Conservation (phyloP, 2,888 invertebrate genomes). For the Volucella inanis region DNA sequence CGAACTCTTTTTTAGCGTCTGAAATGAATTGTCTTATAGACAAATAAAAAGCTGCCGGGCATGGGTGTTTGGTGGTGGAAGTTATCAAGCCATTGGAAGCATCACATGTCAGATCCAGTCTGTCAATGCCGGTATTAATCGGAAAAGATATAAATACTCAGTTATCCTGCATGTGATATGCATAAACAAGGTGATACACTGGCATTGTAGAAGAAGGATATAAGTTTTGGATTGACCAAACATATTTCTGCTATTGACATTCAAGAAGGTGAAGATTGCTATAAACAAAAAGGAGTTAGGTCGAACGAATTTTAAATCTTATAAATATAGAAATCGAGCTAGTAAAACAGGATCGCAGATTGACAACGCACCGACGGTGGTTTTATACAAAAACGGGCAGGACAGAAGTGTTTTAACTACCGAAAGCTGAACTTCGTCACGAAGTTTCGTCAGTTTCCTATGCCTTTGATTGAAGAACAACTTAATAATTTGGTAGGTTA, state of each 20-base stretch:
- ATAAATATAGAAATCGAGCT: no score
- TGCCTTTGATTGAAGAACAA: no score
- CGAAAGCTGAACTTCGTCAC: no score
- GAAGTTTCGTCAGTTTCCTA: no score
- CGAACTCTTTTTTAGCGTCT: constrained; percentile 13
- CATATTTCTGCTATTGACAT: constrained; percentile 12
- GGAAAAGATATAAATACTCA: constrained; percentile 17
- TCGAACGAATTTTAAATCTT: no score
- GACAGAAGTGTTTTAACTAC: no score
- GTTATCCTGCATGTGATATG: constrained; percentile 10
- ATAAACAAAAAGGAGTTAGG: no score
- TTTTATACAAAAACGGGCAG: no score
- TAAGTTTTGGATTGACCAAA: not conserved
- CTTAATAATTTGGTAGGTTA: no score
- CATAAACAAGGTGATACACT: constrained; percentile 2
- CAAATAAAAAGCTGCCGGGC: not conserved
- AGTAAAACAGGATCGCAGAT: no score
- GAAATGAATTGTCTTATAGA: not conserved
- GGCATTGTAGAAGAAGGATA: not conserved
- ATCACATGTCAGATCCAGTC: not conserved
- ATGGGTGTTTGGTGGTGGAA: constrained; percentile 18
- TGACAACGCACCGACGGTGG: no score
- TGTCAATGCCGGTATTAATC: constrained; percentile 9
- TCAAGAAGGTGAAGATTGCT: not conserved
- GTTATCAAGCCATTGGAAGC: not conserved